These are phyloP conservation scores for Pegoplata infirma DNA, from an alignment of 2,888 invertebrate species.

Conservation along the genomic window DNA sequence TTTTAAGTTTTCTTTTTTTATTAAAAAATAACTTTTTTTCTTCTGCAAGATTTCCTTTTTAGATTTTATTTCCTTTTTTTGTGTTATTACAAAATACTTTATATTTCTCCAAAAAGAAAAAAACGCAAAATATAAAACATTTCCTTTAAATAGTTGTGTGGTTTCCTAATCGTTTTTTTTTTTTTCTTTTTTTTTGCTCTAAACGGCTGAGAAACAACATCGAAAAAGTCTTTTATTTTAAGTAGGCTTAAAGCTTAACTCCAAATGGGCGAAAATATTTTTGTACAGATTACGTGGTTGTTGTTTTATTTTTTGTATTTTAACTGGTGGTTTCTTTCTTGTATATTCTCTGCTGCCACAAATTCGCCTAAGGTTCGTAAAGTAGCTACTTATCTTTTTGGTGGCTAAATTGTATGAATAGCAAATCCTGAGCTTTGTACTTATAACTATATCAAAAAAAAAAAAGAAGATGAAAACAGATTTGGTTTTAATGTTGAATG, in stretches of 20 bases:
- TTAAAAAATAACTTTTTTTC: conserved; percentile 31
- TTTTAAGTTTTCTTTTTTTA: conserved; percentile 11
- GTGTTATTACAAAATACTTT: conserved; percentile 39
- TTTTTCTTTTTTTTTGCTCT: too few relatives aligned
- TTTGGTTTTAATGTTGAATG: conserved; percentile 18
- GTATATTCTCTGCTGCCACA: background rate
- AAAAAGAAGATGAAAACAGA: conserved; percentile 19
- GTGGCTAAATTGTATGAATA: conserved; percentile 50
- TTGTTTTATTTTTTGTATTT: background rate
- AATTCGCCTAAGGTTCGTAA: conserved; percentile 53
- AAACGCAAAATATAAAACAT: conserved; percentile 22
- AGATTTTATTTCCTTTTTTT: conserved; percentile 16
- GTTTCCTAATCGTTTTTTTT: conserved; percentile 53
- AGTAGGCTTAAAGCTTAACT: conserved; percentile 64
- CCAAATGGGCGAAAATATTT: conserved; percentile 34
- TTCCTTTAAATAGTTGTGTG: conserved; percentile 59
- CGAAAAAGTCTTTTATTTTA: conserved; percentile 54
- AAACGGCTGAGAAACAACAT: conserved; percentile 16
- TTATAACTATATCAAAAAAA: background rate
- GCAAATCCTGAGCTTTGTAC: conserved; percentile 27
- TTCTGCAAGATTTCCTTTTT: conserved; percentile 40
- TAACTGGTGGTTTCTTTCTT: background rate
- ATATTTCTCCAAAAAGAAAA: conserved; percentile 19
- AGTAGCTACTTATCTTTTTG: conserved; percentile 59
- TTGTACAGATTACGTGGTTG: conserved; percentile 47